Evolutionary conservation across 2,888 invertebrate species (phyloP), one percentile per base, ranked within the genome.

Genomic region (Hydrotaea diabolus): DNA sequence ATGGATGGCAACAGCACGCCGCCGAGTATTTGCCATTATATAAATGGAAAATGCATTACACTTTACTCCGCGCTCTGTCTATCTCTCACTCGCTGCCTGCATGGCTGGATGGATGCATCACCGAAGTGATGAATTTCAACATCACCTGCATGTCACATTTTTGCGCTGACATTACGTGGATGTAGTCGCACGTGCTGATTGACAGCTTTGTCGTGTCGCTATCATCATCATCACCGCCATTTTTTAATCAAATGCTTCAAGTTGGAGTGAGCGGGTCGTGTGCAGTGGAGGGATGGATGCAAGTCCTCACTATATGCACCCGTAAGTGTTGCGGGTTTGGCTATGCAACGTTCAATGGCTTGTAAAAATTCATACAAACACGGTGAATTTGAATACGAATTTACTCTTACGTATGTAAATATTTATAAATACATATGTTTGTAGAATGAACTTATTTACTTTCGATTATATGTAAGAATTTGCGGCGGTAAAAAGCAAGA

Each of bases 171-270:
- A 23, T 23, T 39, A 79, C 31, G 7, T 4, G 31, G 2, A 31
- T 31, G 7, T 31, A 4, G 31, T 31, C 3, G 31, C 31, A 31
- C 78, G 62, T 78, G 72, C 64, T 73, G 79, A 79, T 79, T 73
- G 79, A 69, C 55, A 39, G 72, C 49, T 72, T 43, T 77, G 64
- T 53, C 76, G 23, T 7, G 31, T 31, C 2, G 31, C 39, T 53
- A 21, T 76, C 55, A 69, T 77, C 55, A 66, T 39, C 66, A 39
- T 11, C 39, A 2, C n/a, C n/a, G n/a, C n/a, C n/a, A 9, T 39
- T 8, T 39, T 11, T 53, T 31, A 31, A 31, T 31, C 31, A 31
- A 31, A 31, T 31, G 31, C 7, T 31, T 31, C 31, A 31, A 7
- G 31, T 31, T 4, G 2, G 31, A 2, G 31, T 31, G 2, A 31